Evolutionary conservation across 2,888 invertebrate species (phyloP).

Genomic region (Neoscelio sp.): DNA sequence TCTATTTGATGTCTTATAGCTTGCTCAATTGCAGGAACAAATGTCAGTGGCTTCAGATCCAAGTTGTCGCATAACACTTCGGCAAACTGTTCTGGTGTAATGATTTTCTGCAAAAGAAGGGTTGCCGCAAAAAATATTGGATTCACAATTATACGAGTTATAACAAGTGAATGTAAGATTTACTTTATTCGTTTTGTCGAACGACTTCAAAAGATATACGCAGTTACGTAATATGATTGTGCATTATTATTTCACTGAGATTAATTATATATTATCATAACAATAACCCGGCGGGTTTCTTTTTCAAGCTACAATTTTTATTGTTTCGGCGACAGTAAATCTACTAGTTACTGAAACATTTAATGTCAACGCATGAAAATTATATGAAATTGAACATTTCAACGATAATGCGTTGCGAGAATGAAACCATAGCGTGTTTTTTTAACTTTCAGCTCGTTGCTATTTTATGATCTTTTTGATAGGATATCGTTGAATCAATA

Average conservation of each 20-base stretch:
- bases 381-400: slow-evolving; percentile 53
- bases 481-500: not conserved
- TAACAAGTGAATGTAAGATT: slow-evolving; percentile 34
- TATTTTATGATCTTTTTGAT: not conserved
- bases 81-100: too few relatives aligned
- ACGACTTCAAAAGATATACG: slow-evolving; percentile 48
- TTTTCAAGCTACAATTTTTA: slow-evolving; percentile 52
- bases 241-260: slow-evolving; percentile 50
- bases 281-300: slow-evolving; percentile 43
- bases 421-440: slow-evolving; percentile 3
- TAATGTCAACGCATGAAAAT: slow-evolving; percentile 42
- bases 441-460: slow-evolving; percentile 13
- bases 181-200: slow-evolving; percentile 38
- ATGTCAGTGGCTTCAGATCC: too few relatives aligned
- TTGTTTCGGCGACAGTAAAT: slow-evolving; percentile 47
- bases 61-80: too few relatives aligned
- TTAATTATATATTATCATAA: slow-evolving; percentile 65
- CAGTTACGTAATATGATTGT: slow-evolving; percentile 46
- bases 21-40: too few relatives aligned
- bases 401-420: not conserved
- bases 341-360: not conserved
- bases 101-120: too few relatives aligned
- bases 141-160: too few relatives aligned
- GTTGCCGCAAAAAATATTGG: too few relatives aligned
- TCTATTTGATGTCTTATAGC: too few relatives aligned